Evolutionary conservation across 2,797 vertebrate genomes (phyloP).

Genomic region (Anguilla obscura): DNA sequence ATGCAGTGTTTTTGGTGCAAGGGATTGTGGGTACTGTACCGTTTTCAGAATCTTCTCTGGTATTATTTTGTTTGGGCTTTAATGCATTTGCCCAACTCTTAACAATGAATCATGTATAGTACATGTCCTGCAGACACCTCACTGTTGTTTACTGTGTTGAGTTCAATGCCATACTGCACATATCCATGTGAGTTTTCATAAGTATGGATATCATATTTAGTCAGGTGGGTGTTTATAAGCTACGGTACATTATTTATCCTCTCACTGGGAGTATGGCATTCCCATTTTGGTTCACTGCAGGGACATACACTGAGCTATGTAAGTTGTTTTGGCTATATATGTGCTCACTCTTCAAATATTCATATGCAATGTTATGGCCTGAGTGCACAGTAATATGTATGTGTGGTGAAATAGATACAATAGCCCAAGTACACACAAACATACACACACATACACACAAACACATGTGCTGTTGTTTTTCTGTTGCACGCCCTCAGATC

Average conservation of each 20-base stretch:
- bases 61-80: background rate
- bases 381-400: background rate
- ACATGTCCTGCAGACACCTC: background rate
- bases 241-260: slow-evolving; percentile 19
- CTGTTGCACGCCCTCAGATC: background rate
- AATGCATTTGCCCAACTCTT: background rate
- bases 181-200: no score
- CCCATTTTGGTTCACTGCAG: background rate
- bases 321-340: background rate
- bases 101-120: background rate
- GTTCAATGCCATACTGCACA: background rate
- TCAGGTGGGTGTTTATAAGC: slow-evolving; percentile 9
- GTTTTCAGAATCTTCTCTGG: background rate
- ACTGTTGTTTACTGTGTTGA: background rate
- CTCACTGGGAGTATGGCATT: slow-evolving; percentile 15
- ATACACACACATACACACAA: background rate
- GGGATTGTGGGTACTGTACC: background rate
- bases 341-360: background rate
- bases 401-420: background rate
- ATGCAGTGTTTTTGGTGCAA: background rate
- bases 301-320: background rate
- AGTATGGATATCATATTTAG: slow-evolving; percentile 14
- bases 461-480: background rate
- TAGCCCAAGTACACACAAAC: background rate
- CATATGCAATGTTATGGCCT: background rate